Evolutionary conservation across 2,888 invertebrate genomes (phyloP), one percentile per base, ranked within the genome.

Genomic region (Patella pellucida): DNA sequence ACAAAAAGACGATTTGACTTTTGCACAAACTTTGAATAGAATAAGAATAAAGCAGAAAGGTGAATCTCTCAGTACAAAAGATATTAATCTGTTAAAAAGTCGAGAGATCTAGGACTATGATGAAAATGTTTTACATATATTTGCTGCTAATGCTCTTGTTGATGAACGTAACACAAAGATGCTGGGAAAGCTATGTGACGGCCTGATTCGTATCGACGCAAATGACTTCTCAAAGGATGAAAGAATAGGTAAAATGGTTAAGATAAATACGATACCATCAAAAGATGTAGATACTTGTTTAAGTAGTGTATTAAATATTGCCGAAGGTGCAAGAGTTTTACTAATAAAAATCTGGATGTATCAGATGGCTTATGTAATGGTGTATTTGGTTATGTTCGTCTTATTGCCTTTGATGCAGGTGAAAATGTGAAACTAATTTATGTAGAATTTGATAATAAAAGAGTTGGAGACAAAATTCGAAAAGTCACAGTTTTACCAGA

Each of bases 321-420:
- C 69, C 3, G 69, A 56, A 50, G 52, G 72, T 73, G 76, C 76
- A 41, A 73, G 76, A 51, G 72, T 75, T 41, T 31, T 75, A 51
- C 52, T 74, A 27, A 52, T 14, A 72, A 27, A 27, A 74, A 74
- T 31, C 71, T 74, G 51, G 70, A 74, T 73, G 68, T 73, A 16
- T 23, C 62, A 19, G 72, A 75, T 68, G 76, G 76, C 4, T 68
- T 75, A 7, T 72, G 72, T 2, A 75, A 75, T 73, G 76, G 76
- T 23, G 76, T 72, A 11, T 68, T 75, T 67, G 76, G 72, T 19
- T 67, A 62, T 23, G 52, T 75, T 41, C n/a, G 19, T 51, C 52
- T 51, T n/a, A 50, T 74, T 51, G 23, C n/a, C 16, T 23, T 15
- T 15, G 15, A 16, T 27, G 9, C 31, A 16, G 41, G 9, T 16